These are phyloP conservation scores for Tupaia tana DNA, from an alignment of 2,113 vertebrate genomes.

Conservation along the genomic window DNA sequence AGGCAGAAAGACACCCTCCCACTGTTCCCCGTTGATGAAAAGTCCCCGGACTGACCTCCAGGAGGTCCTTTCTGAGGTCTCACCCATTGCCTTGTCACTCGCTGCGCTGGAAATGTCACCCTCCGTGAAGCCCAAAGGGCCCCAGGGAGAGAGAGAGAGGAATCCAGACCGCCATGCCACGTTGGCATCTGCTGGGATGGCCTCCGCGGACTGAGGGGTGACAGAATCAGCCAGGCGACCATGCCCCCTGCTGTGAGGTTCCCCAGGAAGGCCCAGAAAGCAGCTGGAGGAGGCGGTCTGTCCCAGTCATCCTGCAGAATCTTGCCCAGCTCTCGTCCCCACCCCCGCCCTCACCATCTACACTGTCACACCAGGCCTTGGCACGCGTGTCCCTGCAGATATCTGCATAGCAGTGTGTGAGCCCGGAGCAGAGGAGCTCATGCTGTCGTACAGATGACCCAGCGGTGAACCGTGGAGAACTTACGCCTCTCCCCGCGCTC, in stretches of 20 bases:
- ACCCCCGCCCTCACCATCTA: accelerated
- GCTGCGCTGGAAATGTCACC: not conserved
- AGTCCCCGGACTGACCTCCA: not conserved
- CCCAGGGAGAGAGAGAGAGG: not conserved
- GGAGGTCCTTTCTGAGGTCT: not conserved
- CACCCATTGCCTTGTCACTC: not conserved
- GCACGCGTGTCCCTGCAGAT: no score
- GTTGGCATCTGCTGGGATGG: not conserved
- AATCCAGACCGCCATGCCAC: no score
- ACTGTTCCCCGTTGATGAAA: not conserved
- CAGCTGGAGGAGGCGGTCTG: not conserved
- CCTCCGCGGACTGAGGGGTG: not conserved
- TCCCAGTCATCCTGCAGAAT: not conserved
- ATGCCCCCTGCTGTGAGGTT: not conserved
- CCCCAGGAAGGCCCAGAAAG: not conserved
- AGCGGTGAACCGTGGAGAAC: not conserved
- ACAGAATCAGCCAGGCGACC: not conserved
- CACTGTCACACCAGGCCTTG: not conserved
- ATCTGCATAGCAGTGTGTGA: not conserved
- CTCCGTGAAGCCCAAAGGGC: not conserved
- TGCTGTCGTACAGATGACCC: not conserved
- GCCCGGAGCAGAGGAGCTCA: not conserved
- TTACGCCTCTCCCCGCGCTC: not conserved
- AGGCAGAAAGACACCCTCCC: not conserved
- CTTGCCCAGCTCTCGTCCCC: not conserved